Conservation (phyloP, 2,888 invertebrate species). For the Mantis religiosa region DNA sequence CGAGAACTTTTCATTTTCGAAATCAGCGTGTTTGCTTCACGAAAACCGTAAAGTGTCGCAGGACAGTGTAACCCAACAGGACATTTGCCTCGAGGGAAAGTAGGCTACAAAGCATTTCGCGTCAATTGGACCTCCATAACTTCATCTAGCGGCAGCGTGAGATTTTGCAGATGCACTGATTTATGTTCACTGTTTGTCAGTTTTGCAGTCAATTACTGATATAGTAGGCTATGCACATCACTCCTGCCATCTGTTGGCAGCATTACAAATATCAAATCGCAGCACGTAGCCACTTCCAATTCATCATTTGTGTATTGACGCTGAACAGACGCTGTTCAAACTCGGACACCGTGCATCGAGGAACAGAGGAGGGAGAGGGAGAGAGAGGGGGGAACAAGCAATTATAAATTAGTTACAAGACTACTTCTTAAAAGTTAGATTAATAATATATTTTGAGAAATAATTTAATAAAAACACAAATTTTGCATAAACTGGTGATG, state of each 20-base stretch:
- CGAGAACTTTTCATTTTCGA: too few relatives aligned
- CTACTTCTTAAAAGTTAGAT: too few relatives aligned
- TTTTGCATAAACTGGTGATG: too few relatives aligned
- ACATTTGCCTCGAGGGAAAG: not conserved
- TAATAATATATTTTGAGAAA: too few relatives aligned
- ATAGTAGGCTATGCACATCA: not conserved
- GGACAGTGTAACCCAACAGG: too few relatives aligned
- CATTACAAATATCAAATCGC: not conserved
- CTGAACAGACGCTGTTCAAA: too few relatives aligned
- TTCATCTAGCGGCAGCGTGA: not conserved
- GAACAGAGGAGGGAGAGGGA: fast-evolving
- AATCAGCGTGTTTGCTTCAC: too few relatives aligned
- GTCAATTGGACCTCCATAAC: not conserved
- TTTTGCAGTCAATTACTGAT: not conserved
- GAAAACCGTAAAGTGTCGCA: too few relatives aligned
- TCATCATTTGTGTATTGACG: not conserved
- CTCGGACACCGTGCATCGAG: too few relatives aligned
- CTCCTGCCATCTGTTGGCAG: not conserved
- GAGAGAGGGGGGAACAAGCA: too few relatives aligned
- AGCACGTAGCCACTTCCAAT: not conserved
- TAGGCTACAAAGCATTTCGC: not conserved
- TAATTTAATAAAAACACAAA: too few relatives aligned
- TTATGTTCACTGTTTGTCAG: not conserved
- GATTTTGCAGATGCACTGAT: not conserved
- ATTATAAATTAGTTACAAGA: too few relatives aligned